Evolutionary conservation across 1,140 invertebrate genomes (phyloP).

Genomic region (Scaptomyza graminum): DNA sequence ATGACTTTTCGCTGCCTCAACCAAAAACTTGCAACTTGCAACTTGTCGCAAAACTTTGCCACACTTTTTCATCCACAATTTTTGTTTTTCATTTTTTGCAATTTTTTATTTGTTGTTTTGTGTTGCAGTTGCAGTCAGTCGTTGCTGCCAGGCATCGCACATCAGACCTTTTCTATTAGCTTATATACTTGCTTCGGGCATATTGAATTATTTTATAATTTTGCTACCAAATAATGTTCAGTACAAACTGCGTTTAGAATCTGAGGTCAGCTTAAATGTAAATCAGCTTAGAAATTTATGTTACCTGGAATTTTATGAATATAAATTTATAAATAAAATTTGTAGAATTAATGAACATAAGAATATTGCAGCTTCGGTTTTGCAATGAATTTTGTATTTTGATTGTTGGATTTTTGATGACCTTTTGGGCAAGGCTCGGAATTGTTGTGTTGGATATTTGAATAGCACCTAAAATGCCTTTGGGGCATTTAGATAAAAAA

Average conservation of each 20-base stretch:
- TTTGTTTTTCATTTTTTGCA: conserved; percentile 26
- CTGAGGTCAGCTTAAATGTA: too few relatives aligned
- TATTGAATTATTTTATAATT: neutral
- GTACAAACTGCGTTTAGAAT: too few relatives aligned
- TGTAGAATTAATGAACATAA: too few relatives aligned
- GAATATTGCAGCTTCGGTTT: conserved; percentile 8
- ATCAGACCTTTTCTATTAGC: conserved; percentile 52
- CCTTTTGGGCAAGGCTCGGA: conserved; percentile 4
- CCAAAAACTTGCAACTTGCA: conserved; percentile 35
- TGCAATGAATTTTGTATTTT: neutral
- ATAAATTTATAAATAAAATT: too few relatives aligned
- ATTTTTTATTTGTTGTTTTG: conserved; percentile 16
- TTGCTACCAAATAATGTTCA: conserved; percentile 13
- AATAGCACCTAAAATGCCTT: conserved; percentile 65
- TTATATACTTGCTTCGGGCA: conserved; percentile 6
- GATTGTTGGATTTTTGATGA: neutral
- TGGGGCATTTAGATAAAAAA: conserved; percentile 77
- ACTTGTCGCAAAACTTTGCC: conserved; percentile 69
- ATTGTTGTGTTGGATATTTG: conserved; percentile 37
- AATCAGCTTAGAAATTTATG: too few relatives aligned
- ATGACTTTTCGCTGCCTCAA: conserved; percentile 74
- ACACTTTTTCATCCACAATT: conserved; percentile 50
- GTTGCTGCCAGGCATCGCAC: conserved; percentile 39
- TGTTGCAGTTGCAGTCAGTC: conserved; percentile 21
- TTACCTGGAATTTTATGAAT: too few relatives aligned